Conservation (phyloP, 2,888 invertebrate genomes). For the Leucoma salicis region DNA sequence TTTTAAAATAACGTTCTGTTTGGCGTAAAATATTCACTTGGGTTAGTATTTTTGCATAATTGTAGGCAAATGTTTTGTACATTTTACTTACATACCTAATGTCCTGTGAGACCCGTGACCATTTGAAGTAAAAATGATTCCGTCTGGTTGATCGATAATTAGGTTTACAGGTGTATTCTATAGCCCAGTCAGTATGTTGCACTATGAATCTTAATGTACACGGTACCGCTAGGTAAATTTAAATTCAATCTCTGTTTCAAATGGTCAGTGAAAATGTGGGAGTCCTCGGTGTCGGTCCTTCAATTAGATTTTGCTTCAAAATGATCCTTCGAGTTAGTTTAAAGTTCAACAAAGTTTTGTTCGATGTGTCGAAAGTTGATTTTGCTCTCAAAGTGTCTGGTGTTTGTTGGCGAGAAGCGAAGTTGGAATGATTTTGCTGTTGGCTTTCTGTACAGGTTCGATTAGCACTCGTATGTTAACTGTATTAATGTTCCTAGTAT, state of each 20-base stretch:
- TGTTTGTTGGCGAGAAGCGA: slow-evolving; percentile 52
- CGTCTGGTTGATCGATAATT: slow-evolving; percentile 3
- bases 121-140: slow-evolving; percentile 3
- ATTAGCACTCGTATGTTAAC: slow-evolving; percentile 18
- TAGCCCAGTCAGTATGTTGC: slow-evolving; percentile 42
- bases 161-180: slow-evolving; percentile 57
- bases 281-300: slow-evolving; percentile 63
- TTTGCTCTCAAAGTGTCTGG: slow-evolving; percentile 49
- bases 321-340: slow-evolving; percentile 68
- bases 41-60: slow-evolving; percentile 1
- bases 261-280: slow-evolving; percentile 75
- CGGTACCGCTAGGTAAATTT: slow-evolving; percentile 77
- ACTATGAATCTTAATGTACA: slow-evolving; percentile 69
- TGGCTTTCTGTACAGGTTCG: slow-evolving; percentile 65
- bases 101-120: too few relatives aligned
- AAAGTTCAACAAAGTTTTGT: slow-evolving; percentile 61
- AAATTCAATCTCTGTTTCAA: slow-evolving; percentile 67
- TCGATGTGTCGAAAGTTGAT: slow-evolving; percentile 62
- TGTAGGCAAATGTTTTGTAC: too few relatives aligned
- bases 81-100: too few relatives aligned
- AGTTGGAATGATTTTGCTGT: slow-evolving; percentile 69
- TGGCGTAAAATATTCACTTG: too few relatives aligned
- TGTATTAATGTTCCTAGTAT: neutral
- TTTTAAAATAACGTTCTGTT: too few relatives aligned
- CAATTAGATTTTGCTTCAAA: slow-evolving; percentile 69